Percentiles rank a stretch among this genome's conserved stretches.
phyloP scores from a whole-genome alignment of 2,797 vertebrate species.

The Coendou prehensilis region DNA sequence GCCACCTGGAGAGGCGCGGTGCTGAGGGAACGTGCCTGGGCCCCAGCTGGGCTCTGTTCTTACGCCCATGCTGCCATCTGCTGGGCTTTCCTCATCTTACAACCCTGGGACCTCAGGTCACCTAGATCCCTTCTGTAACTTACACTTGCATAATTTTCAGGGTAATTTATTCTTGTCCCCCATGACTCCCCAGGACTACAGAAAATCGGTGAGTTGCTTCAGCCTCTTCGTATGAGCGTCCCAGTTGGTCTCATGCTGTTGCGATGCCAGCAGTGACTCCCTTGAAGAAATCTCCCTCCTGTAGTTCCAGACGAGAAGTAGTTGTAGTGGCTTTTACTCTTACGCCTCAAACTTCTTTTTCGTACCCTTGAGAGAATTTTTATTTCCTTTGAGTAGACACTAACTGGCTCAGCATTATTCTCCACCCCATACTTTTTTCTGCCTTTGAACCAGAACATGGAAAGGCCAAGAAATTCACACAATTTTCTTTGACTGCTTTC shows the following conservation, averaged over 20 bases:
- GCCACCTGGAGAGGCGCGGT: background rate
- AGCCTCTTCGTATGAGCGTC: background rate
- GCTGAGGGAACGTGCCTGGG: background rate
- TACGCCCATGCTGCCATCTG: slow-evolving; percentile 73
- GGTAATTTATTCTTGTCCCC: background rate
- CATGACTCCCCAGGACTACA: background rate
- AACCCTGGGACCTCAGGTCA: background rate
- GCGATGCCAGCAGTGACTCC: background rate
- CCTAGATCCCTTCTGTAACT: background rate
- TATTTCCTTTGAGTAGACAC: background rate
- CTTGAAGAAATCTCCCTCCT: background rate
- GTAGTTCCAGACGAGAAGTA: background rate
- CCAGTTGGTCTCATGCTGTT: background rate
- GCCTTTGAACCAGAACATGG: background rate
- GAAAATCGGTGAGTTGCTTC: background rate
- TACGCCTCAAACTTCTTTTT: background rate
- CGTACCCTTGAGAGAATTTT: background rate
- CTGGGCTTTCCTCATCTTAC: slow-evolving; percentile 67
- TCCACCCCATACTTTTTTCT: background rate
- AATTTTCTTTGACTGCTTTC: background rate
- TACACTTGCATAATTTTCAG: background rate
- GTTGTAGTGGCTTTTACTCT: background rate
- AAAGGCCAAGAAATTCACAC: background rate
- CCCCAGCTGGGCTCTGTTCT: background rate
- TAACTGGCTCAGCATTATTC: background rate